Base-by-base conservation (phyloP, 1,140 invertebrate genomes). In the Drusus annulatus region DNA sequence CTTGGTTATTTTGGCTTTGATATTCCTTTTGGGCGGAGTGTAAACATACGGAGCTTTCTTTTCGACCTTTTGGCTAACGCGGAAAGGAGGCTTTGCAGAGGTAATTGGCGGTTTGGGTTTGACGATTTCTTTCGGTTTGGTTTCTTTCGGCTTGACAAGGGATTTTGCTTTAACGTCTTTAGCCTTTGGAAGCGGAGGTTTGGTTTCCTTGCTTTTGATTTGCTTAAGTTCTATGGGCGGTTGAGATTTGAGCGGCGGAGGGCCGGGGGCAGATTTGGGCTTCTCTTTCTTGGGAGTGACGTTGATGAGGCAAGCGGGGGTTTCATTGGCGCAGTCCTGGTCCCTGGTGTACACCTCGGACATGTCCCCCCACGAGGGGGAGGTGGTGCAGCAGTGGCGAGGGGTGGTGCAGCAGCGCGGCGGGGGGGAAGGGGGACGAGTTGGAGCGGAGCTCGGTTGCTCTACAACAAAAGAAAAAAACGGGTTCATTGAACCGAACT, bases 261-360 rank as follows among this genome's bases (percentile, higher is more conserved):
- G 71, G 23, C 76, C 84, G 60, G 83, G 78, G 52, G 79, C 52
- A 23, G 62, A 76, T 81, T 88, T 88, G 23, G 86, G 82, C 50
- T 86, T 86, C 3, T 84, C 78, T 74, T 86, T 84, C 80, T 87
- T 86, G 75, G 86, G 86, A 45, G 89, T 86, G 84, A 90, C 87
- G 84, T 86, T 88, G 85, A 84, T 87, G 79, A 90, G 86, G 84
- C 90, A 91, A 79, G 90, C 90, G 73, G 89, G 90, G 73, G 87
- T 84, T 77, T 85, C 84, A 80, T 86, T 86, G 86, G 87, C 87
- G 87, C 86, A 86, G 80, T 88, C 86, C 83, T 87, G 89, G 84
- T 87, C 87, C 56, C 86, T 84, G 84, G 86, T 87, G 84, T 89
- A 90, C 23, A 90, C 84, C 75, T 89, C 88, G 16, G 88, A 89